A percentile compares a stretch with the other conserved stretches of the same genome.
These are phyloP conservation scores for Diplodus sargus DNA, from an alignment of 2,797 vertebrate genomes.

Conservation along the genomic window DNA sequence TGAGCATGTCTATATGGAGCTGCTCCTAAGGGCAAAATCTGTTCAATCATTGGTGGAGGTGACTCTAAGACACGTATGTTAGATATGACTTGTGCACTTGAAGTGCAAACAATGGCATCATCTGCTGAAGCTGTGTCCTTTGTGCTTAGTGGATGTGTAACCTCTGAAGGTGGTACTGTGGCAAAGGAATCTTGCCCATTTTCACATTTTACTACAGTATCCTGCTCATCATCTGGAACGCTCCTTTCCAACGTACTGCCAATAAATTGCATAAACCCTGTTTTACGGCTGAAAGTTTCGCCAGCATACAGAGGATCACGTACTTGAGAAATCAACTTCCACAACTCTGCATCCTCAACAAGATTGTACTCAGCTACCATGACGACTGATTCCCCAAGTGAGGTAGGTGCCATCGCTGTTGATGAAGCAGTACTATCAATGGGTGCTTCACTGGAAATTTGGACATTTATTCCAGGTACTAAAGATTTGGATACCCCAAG, in stretches of 20 bases:
- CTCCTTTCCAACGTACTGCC: constrained; percentile 28
- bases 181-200: background rate
- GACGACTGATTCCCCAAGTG: constrained; percentile 28
- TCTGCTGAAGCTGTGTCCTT: constrained; percentile 9
- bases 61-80: constrained; percentile 29
- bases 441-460: constrained; percentile 3
- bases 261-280: constrained; percentile 61
- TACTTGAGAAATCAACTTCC: constrained; percentile 76
- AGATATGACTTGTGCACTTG: constrained; percentile 14
- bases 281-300: constrained; percentile 66
- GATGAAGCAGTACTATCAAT: background rate
- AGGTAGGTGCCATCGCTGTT: constrained; percentile 4
- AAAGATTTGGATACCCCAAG: background rate
- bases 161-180: constrained; percentile 3
- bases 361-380: constrained; percentile 54
- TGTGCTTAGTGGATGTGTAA: constrained; percentile 1
- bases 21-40: background rate
- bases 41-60: constrained; percentile 41
- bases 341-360: constrained; percentile 61
- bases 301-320: constrained; percentile 77
- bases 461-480: background rate
- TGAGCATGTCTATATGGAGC: constrained; percentile 39
- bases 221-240: constrained; percentile 15
- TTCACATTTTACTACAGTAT: background rate
- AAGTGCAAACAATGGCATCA: background rate